Evolutionary conservation across 2,888 invertebrate species (phyloP).

Genomic region (Exocentrus adspersus): DNA sequence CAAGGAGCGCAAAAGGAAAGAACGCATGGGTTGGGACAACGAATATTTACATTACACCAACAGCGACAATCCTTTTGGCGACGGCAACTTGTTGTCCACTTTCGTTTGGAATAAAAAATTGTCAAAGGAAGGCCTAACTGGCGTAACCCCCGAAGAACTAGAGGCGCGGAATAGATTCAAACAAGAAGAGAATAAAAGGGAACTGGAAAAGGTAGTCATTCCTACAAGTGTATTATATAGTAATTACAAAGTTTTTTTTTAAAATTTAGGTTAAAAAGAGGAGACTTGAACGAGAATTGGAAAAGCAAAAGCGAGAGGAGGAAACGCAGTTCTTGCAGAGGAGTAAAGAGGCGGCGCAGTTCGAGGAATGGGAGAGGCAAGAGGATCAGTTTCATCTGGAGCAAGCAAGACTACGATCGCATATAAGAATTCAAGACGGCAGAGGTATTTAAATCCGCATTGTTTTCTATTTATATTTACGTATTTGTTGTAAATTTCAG

Average conservation of each 20-base stretch:
- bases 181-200: conserved; percentile 90
- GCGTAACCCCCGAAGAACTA: conserved; percentile 80
- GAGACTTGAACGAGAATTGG: conserved; percentile 87
- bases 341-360: conserved; percentile 89
- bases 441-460: conserved; percentile 67
- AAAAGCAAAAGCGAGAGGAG: conserved; percentile 83
- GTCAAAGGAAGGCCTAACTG: conserved; percentile 89
- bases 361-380: conserved; percentile 93
- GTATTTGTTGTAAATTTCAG: conserved; percentile 57
- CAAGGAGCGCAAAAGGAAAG: conserved; percentile 87
- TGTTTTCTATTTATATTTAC: background rate
- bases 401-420: conserved; percentile 89
- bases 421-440: conserved; percentile 96
- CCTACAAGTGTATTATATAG: conserved; percentile 43
- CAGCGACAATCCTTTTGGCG: conserved; percentile 98
- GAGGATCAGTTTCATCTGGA: conserved; percentile 98
- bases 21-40: conserved; percentile 97
- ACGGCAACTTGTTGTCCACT: conserved; percentile 91
- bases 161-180: conserved; percentile 86
- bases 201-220: conserved; percentile 80
- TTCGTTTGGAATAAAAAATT: conserved; percentile 98
- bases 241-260: too few relatives aligned
- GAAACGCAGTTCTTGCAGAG: conserved; percentile 87
- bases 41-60: conserved; percentile 98
- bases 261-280: conserved; percentile 80